phyloP scores from a whole-genome alignment of 2,113 vertebrate genomes.

The Lichenostomus cassidix region DNA sequence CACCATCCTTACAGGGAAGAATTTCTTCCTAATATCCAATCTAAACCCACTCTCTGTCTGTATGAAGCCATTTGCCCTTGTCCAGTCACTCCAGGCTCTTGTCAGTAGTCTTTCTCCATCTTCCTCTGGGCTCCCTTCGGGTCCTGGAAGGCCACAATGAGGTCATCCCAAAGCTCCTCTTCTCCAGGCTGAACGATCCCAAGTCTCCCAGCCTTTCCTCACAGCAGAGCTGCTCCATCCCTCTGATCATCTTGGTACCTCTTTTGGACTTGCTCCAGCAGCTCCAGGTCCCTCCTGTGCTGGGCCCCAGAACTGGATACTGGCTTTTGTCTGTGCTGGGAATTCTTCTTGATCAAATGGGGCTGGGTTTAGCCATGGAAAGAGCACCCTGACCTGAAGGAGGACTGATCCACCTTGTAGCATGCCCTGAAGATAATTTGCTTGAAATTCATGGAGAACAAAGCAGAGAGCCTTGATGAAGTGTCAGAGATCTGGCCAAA shows the following conservation, averaged over 20 bases:
- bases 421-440: not conserved
- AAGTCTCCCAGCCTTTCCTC: not conserved
- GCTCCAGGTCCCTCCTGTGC: not conserved
- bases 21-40: not conserved
- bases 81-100: not conserved
- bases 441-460: not conserved
- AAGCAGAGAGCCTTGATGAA: not conserved
- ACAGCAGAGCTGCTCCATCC: not conserved
- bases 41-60: not conserved
- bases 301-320: not conserved
- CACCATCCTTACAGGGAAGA: accelerated
- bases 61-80: not conserved
- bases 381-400: not conserved
- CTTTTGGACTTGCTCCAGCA: not conserved
- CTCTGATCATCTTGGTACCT: not conserved
- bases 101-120: not conserved
- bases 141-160: accelerated
- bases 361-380: not conserved
- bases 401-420: not conserved
- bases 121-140: not conserved
- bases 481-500: not conserved
- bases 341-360: not conserved
- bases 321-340: not conserved
- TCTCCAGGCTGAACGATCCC: not conserved
- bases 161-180: not conserved